These are phyloP conservation scores for Drosophila mettleri DNA, from an alignment of 2,888 invertebrate species.

Conservation along the genomic window DNA sequence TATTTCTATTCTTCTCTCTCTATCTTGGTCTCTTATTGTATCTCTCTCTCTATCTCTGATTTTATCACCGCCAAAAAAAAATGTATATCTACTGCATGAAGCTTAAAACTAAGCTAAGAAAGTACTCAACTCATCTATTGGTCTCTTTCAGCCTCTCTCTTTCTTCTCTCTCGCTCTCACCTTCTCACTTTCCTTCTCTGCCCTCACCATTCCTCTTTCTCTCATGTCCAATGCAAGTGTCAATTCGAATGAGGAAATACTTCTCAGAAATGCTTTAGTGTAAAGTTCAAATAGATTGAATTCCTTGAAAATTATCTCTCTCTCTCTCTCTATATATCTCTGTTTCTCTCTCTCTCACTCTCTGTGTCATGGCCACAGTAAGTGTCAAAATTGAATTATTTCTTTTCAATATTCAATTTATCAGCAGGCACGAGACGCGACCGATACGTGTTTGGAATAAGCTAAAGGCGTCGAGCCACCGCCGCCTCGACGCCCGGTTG, in stretches of 20 bases:
- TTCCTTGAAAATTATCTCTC: constrained; percentile 11
- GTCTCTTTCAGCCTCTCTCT: too few species aligned
- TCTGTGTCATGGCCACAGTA: constrained; percentile 22
- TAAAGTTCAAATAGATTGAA: constrained; percentile 22
- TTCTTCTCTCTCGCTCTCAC: neutral
- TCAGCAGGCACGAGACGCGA: constrained; percentile 68
- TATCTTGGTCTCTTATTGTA: too few species aligned
- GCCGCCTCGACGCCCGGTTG: constrained; percentile 13
- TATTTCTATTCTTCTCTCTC: too few species aligned
- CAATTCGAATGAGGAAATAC: neutral
- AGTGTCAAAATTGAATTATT: constrained; percentile 81
- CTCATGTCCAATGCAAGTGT: neutral
- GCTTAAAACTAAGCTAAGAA: too few species aligned
- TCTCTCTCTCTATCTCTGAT: too few species aligned
- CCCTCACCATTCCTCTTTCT: neutral
- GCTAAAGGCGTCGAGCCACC: neutral
- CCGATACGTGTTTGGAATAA: constrained; percentile 79
- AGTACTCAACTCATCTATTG: too few species aligned
- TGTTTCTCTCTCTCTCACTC: neutral
- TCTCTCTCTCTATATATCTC: neutral
- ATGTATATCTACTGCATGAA: too few species aligned
- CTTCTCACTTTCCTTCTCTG: too few species aligned
- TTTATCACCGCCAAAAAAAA: too few species aligned
- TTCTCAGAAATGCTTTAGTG: neutral
- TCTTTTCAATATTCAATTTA: constrained; percentile 84